A percentile compares a stretch with the other conserved stretches of the same genome.
These are phyloP conservation scores for Poeciliopsis presidionis DNA, from an alignment of 2,797 vertebrate species.

Conservation along the genomic window DNA sequence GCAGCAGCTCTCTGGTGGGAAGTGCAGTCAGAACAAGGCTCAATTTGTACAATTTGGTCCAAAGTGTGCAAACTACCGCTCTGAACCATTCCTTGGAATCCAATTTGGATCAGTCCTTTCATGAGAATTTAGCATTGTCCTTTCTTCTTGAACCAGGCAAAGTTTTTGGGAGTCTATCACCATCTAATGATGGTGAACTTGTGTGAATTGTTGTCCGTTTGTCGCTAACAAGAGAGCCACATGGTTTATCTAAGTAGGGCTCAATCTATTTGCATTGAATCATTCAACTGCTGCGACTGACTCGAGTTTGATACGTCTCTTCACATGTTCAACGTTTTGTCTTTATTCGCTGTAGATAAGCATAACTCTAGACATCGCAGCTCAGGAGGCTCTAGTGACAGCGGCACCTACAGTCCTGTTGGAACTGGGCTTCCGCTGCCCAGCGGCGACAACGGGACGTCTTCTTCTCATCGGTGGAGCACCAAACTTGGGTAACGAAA, in stretches of 20 bases:
- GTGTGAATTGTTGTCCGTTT: not conserved
- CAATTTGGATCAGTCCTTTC: not conserved
- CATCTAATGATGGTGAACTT: not conserved
- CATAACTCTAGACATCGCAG: constrained; percentile 70
- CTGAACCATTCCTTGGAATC: not conserved
- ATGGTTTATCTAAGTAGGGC: not conserved
- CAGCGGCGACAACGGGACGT: constrained; percentile 70
- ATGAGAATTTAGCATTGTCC: not conserved
- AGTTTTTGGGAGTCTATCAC: not conserved
- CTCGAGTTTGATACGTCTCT: not conserved
- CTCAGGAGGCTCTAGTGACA: constrained; percentile 77
- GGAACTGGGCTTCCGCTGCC: constrained; percentile 69
- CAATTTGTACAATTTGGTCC: not conserved
- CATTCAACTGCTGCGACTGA: not conserved
- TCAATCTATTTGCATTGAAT: not conserved
- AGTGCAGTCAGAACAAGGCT: not conserved
- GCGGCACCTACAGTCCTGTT: constrained; percentile 78
- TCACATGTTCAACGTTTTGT: constrained; percentile 6
- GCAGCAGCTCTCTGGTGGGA: not conserved
- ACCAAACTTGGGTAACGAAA: constrained; percentile 75
- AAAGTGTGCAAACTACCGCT: not conserved
- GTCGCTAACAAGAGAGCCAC: not conserved
- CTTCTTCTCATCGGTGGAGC: constrained; percentile 74
- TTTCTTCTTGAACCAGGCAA: not conserved
- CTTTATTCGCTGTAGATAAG: constrained; percentile 69